Evolutionary conservation across 2,797 vertebrate genomes (phyloP), one percentile per base, ranked within the genome.

Genomic region (Lithobates pipiens): DNA sequence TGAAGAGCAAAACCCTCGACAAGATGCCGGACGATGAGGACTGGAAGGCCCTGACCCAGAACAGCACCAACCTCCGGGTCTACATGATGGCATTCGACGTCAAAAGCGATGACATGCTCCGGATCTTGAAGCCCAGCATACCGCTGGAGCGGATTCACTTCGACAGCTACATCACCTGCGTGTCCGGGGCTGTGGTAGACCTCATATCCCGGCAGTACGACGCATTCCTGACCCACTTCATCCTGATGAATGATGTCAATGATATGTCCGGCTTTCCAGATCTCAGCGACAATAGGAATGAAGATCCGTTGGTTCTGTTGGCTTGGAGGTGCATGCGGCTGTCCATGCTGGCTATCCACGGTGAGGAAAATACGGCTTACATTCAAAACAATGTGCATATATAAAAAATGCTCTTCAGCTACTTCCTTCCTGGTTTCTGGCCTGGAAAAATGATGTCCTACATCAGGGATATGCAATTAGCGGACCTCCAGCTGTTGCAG

Each of bases 31-130:
- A 96, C 71, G 98, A 99, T 88, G 97, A 97, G 23, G 97, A 98
- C 74, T 98, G 98, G 97, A 97, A 97, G 92, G 96, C 96, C 13
- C 93, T 99, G 93, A 97, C 97, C 71, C 95, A 97, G 27, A 95
- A 95, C 90, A 98, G 98, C 89, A 88, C 95, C 81, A 96, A 97
- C 94, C 95, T 99, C 88, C 97, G 97, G 10, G 98, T 99, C 85
- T 99, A 99, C 91, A 92, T 99, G 91, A 98, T 99, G 97, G 97
- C 95, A 69, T 96, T 99, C 92, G 97, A 99, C 91, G 95, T 99
- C 74, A 95, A 96, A 92, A 97, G 95, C 90, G 96, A 97, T 67
- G 97, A 98, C 91, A 97, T 99, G 93, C 93, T 99, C 89, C 93
- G 96, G 90, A 96, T 98, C 92, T 95, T 99, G 77, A 99, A 99